Evolutionary conservation across 2,888 invertebrate genomes (phyloP).

Genomic region (Dione vanillae): DNA sequence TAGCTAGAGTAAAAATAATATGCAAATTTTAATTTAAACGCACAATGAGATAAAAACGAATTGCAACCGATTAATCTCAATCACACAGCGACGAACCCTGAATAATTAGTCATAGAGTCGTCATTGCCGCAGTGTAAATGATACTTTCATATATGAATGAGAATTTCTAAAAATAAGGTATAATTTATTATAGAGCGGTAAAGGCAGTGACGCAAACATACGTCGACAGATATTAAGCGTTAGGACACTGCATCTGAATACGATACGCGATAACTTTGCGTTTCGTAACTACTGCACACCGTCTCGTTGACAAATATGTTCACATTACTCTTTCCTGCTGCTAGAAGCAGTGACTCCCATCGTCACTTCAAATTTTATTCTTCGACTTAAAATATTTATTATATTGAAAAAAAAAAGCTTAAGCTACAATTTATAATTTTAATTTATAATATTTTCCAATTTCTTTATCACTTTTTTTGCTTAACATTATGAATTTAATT

Average conservation of each 20-base stretch:
- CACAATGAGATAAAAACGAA: slow-evolving; percentile 49
- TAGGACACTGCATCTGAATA: slow-evolving; percentile 71
- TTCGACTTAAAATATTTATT: background rate
- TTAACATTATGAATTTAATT: slow-evolving; percentile 70
- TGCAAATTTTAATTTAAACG: slow-evolving; percentile 22
- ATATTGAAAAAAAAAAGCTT: background rate
- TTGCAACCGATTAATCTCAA: slow-evolving; percentile 55
- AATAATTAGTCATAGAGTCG: slow-evolving; percentile 65
- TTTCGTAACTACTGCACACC: slow-evolving; percentile 61
- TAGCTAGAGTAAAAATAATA: background rate
- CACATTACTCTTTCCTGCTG: slow-evolving; percentile 60
- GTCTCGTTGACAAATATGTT: slow-evolving; percentile 67
- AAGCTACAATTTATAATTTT: no score
- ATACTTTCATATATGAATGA: slow-evolving; percentile 74
- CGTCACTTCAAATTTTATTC: no score
- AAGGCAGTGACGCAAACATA: slow-evolving; percentile 78
- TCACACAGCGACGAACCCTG: slow-evolving; percentile 51
- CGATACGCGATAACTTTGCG: slow-evolving; percentile 61
- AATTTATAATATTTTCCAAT: no score
- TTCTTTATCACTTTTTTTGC: no score
- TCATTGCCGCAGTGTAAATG: slow-evolving; percentile 68
- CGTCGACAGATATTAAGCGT: slow-evolving; percentile 82
- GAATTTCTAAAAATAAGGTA: slow-evolving; percentile 80
- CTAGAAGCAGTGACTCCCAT: no score
- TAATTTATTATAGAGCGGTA: slow-evolving; percentile 79